phyloP scores from a whole-genome alignment of 2,113 vertebrate genomes.

The Cyprinus carpio region DNA sequence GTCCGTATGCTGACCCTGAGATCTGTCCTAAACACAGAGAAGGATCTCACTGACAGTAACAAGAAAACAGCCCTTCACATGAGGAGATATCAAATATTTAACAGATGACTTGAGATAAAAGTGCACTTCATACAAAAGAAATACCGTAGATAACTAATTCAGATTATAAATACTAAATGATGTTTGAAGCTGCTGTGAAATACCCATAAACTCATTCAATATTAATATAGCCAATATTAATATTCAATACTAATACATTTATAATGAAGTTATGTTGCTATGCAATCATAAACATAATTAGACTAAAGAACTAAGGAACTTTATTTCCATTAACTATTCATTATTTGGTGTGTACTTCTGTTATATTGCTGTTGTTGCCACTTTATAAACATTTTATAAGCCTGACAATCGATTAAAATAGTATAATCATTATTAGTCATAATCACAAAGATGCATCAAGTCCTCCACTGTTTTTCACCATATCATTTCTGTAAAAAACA shows the following conservation, averaged over 20 bases:
- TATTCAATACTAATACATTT: no score
- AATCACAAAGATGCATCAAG: no score
- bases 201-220: not conserved
- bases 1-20: not conserved
- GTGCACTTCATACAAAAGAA: not conserved
- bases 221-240: no score
- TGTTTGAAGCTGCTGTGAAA: not conserved
- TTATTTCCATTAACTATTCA: not conserved
- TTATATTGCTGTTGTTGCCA: not conserved
- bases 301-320: not conserved
- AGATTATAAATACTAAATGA: not conserved
- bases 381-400: not conserved
- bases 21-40: not conserved
- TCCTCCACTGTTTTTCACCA: not conserved
- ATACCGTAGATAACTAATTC: not conserved
- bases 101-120: not conserved
- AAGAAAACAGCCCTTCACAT: not conserved
- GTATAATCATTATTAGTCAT: not conserved
- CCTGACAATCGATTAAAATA: not conserved
- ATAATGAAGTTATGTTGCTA: not conserved
- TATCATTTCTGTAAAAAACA: not conserved
- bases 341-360: not conserved
- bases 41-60: not conserved
- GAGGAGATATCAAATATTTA: not conserved
- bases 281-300: not conserved